phyloP scores from a whole-genome alignment of 2,113 vertebrate genomes.

The Anolis carolinensis region DNA sequence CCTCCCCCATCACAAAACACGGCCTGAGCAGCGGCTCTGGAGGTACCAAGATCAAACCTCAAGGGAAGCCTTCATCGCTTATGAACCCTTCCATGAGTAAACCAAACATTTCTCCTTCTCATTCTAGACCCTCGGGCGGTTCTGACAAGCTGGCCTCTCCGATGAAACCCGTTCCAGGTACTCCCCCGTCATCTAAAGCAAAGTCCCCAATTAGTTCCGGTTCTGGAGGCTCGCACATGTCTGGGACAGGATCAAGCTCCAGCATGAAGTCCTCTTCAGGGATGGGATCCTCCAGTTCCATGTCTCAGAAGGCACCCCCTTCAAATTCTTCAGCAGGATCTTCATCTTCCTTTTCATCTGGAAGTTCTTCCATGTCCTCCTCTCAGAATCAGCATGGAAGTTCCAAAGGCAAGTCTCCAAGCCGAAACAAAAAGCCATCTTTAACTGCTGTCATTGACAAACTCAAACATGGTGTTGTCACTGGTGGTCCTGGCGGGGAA shows the following conservation, averaged over 20 bases:
- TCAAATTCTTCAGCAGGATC: slow-evolving; percentile 80
- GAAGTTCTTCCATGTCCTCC: slow-evolving; percentile 85
- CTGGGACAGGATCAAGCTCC: slow-evolving; percentile 81
- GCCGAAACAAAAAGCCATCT: slow-evolving; percentile 97
- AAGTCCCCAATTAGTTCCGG: slow-evolving; percentile 95
- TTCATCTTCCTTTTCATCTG: slow-evolving; percentile 83
- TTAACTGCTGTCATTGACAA: slow-evolving; percentile 98
- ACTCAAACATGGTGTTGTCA: slow-evolving; percentile 93
- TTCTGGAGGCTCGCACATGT: slow-evolving; percentile 84
- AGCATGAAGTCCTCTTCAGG: slow-evolving; percentile 89
- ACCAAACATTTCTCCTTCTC: slow-evolving; percentile 97
- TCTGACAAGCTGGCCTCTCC: slow-evolving; percentile 94
- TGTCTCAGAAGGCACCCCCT: slow-evolving; percentile 85
- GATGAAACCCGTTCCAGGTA: slow-evolving; percentile 95
- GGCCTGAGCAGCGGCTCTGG: slow-evolving; percentile 81
- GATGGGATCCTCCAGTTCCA: slow-evolving; percentile 84
- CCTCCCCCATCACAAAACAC: slow-evolving; percentile 95
- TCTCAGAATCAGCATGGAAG: slow-evolving; percentile 85
- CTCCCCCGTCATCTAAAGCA: slow-evolving; percentile 93
- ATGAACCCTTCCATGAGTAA: slow-evolving; percentile 95
- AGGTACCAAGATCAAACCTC: slow-evolving; percentile 91
- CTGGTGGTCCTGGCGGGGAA: slow-evolving; percentile 88
- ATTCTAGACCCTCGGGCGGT: slow-evolving; percentile 89
- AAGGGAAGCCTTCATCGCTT: slow-evolving; percentile 93
- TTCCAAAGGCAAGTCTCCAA: slow-evolving; percentile 96